Evolutionary conservation across 2,113 vertebrate species (phyloP).

Genomic region (Nanorana parkeri): DNA sequence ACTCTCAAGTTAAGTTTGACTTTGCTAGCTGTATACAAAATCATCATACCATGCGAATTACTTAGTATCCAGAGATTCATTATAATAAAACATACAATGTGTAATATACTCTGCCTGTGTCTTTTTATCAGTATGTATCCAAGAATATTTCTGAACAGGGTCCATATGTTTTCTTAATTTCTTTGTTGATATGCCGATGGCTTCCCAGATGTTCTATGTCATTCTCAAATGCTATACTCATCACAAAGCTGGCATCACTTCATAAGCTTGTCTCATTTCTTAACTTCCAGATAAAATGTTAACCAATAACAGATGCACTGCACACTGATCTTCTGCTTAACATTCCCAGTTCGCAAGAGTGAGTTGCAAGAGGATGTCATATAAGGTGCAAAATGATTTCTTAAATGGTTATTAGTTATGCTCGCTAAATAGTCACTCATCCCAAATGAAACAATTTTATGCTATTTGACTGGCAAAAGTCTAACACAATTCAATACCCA

Average conservation of each 20-base stretch:
- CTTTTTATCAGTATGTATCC: slow-evolving; percentile 28
- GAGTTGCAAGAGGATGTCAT: background rate
- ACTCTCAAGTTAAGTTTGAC: slow-evolving; percentile 45
- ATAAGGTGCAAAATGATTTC: background rate
- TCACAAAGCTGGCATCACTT: slow-evolving; percentile 52
- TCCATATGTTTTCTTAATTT: slow-evolving; percentile 53
- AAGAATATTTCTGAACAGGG: slow-evolving; percentile 44
- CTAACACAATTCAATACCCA: background rate
- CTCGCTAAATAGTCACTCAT: background rate
- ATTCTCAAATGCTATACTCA: slow-evolving; percentile 40
- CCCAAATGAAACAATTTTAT: background rate
- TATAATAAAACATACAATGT: slow-evolving; percentile 51
- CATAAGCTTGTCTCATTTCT: slow-evolving; percentile 31
- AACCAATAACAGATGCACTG: slow-evolving; percentile 17
- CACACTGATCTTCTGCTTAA: slow-evolving; percentile 1
- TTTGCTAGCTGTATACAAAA: slow-evolving; percentile 39
- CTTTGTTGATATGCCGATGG: slow-evolving; percentile 46
- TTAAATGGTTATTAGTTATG: background rate
- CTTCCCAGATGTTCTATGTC: slow-evolving; percentile 52
- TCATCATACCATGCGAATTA: slow-evolving; percentile 33
- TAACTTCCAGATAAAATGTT: slow-evolving; percentile 15
- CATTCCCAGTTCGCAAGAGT: background rate
- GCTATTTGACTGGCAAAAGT: background rate
- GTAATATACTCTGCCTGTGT: slow-evolving; percentile 36
- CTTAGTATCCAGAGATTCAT: slow-evolving; percentile 42